phyloP scores from a whole-genome alignment of 2,888 invertebrate species.

The Acleris sparsana region DNA sequence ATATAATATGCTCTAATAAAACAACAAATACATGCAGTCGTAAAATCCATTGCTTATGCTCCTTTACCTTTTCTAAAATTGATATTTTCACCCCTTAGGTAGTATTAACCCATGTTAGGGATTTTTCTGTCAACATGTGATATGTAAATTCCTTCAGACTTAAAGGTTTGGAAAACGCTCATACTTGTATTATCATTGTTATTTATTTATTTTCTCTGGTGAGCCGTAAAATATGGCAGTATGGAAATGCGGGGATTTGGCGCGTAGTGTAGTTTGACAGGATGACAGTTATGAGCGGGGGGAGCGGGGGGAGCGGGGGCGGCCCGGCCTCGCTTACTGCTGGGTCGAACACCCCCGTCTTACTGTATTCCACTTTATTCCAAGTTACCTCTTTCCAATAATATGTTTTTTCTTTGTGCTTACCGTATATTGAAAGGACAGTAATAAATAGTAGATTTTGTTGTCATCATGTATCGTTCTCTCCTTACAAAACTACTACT shows the following conservation, averaged over 20 bases:
- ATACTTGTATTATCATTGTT: slow-evolving; percentile 78
- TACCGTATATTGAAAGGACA: no score
- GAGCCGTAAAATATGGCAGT: slow-evolving; percentile 78
- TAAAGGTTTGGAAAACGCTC: slow-evolving; percentile 73
- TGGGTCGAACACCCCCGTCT: slow-evolving; percentile 49
- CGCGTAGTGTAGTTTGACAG: slow-evolving; percentile 76
- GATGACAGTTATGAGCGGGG: slow-evolving; percentile 76
- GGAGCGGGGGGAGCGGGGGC: slow-evolving; percentile 44
- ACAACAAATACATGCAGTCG: slow-evolving; percentile 27
- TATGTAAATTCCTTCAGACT: slow-evolving; percentile 76
- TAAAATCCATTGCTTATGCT: slow-evolving; percentile 27
- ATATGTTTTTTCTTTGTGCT: no score
- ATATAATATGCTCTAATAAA: slow-evolving; percentile 15
- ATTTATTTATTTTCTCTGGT: slow-evolving; percentile 81
- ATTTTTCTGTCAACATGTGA: slow-evolving; percentile 78
- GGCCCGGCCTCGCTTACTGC: slow-evolving; percentile 63
- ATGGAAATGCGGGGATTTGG: slow-evolving; percentile 80
- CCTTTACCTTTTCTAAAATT: slow-evolving; percentile 45
- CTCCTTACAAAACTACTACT: neutral
- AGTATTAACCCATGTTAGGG: slow-evolving; percentile 65
- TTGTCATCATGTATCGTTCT: neutral
- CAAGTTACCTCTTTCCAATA: neutral
- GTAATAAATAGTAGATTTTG: no score
- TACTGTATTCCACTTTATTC: no score
- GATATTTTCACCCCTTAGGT: slow-evolving; percentile 57